Conservation (phyloP, 1,140 invertebrate genomes). For the Bombus huntii region DNA sequence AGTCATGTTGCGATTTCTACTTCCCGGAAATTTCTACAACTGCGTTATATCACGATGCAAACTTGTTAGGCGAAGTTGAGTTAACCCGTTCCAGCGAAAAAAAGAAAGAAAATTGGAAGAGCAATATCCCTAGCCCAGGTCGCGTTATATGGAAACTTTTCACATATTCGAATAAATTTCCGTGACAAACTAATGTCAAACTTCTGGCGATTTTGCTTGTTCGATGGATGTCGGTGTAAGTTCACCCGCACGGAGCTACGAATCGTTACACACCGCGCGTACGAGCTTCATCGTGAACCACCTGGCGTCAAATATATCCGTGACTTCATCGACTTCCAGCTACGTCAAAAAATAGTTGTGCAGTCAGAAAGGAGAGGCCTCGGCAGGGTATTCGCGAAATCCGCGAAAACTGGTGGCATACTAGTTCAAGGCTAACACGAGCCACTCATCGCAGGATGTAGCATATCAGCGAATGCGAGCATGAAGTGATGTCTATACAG, state of each 20-base stretch:
- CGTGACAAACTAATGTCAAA: neutral
- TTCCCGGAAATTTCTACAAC: neutral
- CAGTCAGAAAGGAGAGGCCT: neutral
- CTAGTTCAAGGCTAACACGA: constrained; percentile 11
- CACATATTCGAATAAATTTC: neutral
- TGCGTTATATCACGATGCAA: too few species aligned
- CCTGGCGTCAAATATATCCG: constrained; percentile 28
- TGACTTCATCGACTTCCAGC: constrained; percentile 25
- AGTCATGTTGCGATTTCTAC: neutral
- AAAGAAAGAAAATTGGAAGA: neutral
- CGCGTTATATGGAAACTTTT: neutral
- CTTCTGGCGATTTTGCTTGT: neutral
- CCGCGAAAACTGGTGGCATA: neutral
- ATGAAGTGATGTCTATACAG: neutral
- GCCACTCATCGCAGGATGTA: neutral
- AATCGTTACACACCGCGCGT: neutral
- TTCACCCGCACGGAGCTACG: too few species aligned
- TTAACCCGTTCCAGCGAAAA: neutral
- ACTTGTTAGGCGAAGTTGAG: too few species aligned
- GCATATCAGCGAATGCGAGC: neutral
- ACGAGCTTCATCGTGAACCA: neutral
- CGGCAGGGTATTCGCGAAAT: neutral
- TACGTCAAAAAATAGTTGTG: constrained; percentile 27
- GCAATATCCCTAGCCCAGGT: neutral
- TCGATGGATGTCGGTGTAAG: neutral